Evolutionary conservation across 1,140 invertebrate genomes (phyloP).

Genomic region (Carposina sasakii): DNA sequence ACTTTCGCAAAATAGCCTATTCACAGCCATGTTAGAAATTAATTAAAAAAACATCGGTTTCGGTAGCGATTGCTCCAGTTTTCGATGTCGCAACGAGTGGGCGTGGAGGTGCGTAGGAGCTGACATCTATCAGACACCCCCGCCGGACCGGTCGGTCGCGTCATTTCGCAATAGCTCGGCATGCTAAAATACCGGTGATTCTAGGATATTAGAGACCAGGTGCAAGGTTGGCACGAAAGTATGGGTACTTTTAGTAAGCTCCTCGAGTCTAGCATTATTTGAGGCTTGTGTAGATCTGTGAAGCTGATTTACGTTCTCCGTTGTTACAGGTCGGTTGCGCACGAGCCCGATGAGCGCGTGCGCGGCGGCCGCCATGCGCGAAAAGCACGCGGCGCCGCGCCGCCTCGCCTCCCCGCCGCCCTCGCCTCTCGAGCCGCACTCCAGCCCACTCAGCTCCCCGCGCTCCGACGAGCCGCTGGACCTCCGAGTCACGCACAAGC

Average conservation of each 20-base stretch:
- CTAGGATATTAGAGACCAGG: constrained; percentile 23
- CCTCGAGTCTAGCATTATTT: no score
- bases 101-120: constrained; percentile 60
- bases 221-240: constrained; percentile 19
- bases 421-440: constrained; percentile 42
- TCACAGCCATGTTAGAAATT: constrained; percentile 44
- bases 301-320: background rate
- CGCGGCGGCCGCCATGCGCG: constrained; percentile 69
- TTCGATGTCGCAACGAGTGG: constrained; percentile 58
- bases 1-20: constrained; percentile 33
- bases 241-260: no score
- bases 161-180: constrained; percentile 48
- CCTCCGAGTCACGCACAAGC: constrained; percentile 86
- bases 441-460: constrained; percentile 58
- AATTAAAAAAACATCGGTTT: constrained; percentile 50
- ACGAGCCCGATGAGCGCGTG: constrained; percentile 71
- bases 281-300: no score
- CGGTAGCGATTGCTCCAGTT: constrained; percentile 63
- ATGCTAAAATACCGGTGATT: constrained; percentile 38
- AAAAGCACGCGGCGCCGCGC: constrained; percentile 71
- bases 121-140: constrained; percentile 54
- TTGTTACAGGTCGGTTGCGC: constrained; percentile 68
- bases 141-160: constrained; percentile 38
- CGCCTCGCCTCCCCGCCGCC: constrained; percentile 64
- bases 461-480: constrained; percentile 84